Base-by-base conservation (phyloP, 2,888 invertebrate genomes). In the Cyaniris semiargus region DNA sequence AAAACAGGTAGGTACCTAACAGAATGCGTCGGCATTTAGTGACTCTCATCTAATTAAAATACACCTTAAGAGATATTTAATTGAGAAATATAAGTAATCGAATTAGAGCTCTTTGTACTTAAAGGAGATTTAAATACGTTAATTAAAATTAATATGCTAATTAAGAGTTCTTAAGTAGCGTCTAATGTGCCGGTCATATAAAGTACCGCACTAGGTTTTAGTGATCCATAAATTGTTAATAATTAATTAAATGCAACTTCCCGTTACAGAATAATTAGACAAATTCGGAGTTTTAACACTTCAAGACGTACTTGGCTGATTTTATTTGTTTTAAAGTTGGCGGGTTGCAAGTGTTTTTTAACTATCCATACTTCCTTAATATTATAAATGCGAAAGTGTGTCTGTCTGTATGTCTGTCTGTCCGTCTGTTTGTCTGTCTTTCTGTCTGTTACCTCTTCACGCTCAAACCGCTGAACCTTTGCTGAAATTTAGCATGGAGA, bases 11-110 rank as follows among this genome's bases (percentile, higher is more conserved):
- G n/a, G n/a, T n/a, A n/a, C n/a, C 10, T 23, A 23, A 27, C 15
- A 27, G 5, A 66, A 27, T 13, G 27, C 0, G 27, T 18, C 66
- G 66, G 27, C 15, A 15, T 27, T 27, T 66, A 66, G 27, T 15
- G 27, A 66, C 6, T 66, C 6, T 66, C 66, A 27, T 66, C 66
- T 66, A 31, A 66, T 66, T 66, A 66, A 66, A 15, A 66, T 18
- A 66, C 66, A 66, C 27, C 27, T 31, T 66, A 18, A 66, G 66
- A 66, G 58, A 27, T 10, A 27, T 66, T 66, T 27, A 15, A 66
- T 66, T 66, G 66, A 27, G 27, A 66, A 66, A 66, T 66, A 66
- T 66, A 66, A 66, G 66, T 66, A 66, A 66, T 31, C 66, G 66
- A 66, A 66, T 66, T 66, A 66, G 66, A 66, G 6, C 66, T 15